These are phyloP conservation scores for Endotricha flammealis DNA, from an alignment of 2,888 invertebrate genomes.

Conservation along the genomic window DNA sequence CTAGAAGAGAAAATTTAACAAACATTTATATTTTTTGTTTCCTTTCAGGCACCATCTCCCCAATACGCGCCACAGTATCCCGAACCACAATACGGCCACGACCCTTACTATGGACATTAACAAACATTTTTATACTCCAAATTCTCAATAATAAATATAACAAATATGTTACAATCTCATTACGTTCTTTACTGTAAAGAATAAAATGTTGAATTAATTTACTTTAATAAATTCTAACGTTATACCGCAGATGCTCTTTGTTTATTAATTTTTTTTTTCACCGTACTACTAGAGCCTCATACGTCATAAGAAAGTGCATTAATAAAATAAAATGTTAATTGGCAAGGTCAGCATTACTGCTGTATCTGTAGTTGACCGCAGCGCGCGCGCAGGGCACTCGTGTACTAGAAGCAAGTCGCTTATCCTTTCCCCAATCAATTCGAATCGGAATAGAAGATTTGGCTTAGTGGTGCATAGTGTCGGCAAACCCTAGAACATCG, in stretches of 20 bases:
- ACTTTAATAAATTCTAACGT: conserved; percentile 7
- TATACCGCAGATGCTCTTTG: conserved; percentile 30
- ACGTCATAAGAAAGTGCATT: conserved; percentile 74
- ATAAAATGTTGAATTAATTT: conserved; percentile 21
- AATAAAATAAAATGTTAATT: conserved; percentile 74
- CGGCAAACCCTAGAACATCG: conserved; percentile 14
- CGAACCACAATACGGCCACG: conserved; percentile 32
- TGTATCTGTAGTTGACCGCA: conserved; percentile 59
- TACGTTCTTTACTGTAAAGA: conserved; percentile 32
- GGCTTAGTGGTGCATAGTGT: conserved; percentile 65
- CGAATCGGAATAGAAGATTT: conserved; percentile 52
- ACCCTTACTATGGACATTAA: conserved; percentile 60
- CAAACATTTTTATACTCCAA: conserved; percentile 4
- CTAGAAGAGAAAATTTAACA: background rate
- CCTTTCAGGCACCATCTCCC: conserved; percentile 16
- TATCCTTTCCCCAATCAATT: conserved; percentile 42
- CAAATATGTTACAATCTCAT: conserved; percentile 20
- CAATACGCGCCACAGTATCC: conserved; percentile 18
- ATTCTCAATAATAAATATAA: background rate
- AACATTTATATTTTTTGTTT: background rate
- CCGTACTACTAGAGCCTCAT: conserved; percentile 30
- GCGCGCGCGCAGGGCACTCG: conserved; percentile 71
- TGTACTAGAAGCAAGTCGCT: conserved; percentile 72
- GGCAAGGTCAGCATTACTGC: conserved; percentile 66
- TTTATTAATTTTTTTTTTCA: conserved; percentile 32